Conservation (phyloP, 2,113 vertebrate species). For the Vicugna pacos region DNA sequence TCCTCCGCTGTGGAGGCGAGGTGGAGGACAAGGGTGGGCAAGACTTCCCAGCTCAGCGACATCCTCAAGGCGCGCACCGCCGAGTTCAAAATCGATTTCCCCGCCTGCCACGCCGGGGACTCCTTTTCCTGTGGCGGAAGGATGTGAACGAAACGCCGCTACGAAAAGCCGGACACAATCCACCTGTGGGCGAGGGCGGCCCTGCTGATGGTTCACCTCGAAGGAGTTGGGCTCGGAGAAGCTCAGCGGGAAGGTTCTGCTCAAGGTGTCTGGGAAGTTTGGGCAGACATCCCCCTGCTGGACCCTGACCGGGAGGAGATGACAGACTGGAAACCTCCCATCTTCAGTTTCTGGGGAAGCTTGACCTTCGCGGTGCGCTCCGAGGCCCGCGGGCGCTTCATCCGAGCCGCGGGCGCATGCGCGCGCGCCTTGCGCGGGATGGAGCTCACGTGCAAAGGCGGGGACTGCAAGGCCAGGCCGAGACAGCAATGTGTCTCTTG, state of each 20-base stretch:
- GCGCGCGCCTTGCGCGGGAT: slow-evolving; percentile 92
- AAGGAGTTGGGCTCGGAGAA: slow-evolving; percentile 91
- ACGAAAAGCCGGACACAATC: slow-evolving; percentile 91
- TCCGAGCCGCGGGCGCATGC: slow-evolving; percentile 24
- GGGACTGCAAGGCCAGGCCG: slow-evolving; percentile 89
- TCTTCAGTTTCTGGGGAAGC: slow-evolving; percentile 93
- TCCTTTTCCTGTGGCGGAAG: slow-evolving; percentile 93
- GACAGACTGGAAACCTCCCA: slow-evolving; percentile 94
- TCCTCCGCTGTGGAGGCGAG: slow-evolving; percentile 93
- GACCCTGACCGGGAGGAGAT: slow-evolving; percentile 94
- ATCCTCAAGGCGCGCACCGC: slow-evolving; percentile 93
- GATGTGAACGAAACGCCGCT: slow-evolving; percentile 94
- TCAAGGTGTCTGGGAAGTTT: slow-evolving; percentile 90
- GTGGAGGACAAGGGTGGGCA: slow-evolving; percentile 91
- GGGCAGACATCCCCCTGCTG: slow-evolving; percentile 95
- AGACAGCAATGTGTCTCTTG: slow-evolving; percentile 88
- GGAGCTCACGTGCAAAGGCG: slow-evolving; percentile 94
- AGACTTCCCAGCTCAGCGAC: slow-evolving; percentile 94
- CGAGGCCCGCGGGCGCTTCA: slow-evolving; percentile 90
- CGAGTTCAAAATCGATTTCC: slow-evolving; percentile 93
- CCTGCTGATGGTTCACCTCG: slow-evolving; percentile 93
- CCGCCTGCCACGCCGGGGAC: slow-evolving; percentile 94
- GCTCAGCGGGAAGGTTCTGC: slow-evolving; percentile 88
- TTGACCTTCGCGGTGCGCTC: slow-evolving; percentile 93
- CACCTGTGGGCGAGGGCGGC: slow-evolving; percentile 91